Percentiles rank a stretch among this genome's conserved stretches.
These are phyloP conservation scores for Ruditapes philippinarum DNA, from an alignment of 1,140 invertebrate species.

Conservation along the genomic window DNA sequence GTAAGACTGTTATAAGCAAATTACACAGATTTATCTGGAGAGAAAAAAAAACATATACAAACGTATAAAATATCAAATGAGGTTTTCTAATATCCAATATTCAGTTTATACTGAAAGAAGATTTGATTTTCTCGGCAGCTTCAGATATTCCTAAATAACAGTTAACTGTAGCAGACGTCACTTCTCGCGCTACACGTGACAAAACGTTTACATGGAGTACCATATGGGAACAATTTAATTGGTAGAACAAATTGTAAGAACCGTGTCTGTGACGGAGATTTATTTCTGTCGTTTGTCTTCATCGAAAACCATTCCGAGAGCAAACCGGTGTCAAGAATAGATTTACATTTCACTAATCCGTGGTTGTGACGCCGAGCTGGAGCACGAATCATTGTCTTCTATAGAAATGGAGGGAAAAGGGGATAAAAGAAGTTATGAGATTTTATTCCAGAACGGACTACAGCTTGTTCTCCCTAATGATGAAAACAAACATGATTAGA, in stretches of 20 bases:
- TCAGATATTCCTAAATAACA: too few species aligned
- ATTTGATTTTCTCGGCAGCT: too few species aligned
- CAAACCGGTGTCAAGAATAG: not conserved
- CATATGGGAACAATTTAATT: conserved; percentile 38
- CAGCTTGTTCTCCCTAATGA: too few species aligned
- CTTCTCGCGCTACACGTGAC: not conserved
- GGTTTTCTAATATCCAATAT: too few species aligned
- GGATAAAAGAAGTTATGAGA: not conserved
- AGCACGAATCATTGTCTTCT: not conserved
- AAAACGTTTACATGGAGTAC: conserved; percentile 1
- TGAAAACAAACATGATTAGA: too few species aligned
- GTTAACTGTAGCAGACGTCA: not conserved
- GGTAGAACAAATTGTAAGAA: conserved; percentile 28
- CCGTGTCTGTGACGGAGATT: conserved; percentile 14
- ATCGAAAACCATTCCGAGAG: conserved; percentile 18
- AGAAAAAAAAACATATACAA: too few species aligned
- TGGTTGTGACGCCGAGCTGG: not conserved
- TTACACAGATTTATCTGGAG: too few species aligned
- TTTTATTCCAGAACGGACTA: not conserved
- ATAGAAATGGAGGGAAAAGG: not conserved
- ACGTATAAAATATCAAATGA: too few species aligned
- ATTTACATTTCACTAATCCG: not conserved
- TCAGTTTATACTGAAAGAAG: too few species aligned
- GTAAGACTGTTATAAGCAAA: too few species aligned
- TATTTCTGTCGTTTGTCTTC: conserved; percentile 30